Evolutionary conservation across 2,797 vertebrate genomes (phyloP).

Genomic region (Chiloscyllium punctatum): DNA sequence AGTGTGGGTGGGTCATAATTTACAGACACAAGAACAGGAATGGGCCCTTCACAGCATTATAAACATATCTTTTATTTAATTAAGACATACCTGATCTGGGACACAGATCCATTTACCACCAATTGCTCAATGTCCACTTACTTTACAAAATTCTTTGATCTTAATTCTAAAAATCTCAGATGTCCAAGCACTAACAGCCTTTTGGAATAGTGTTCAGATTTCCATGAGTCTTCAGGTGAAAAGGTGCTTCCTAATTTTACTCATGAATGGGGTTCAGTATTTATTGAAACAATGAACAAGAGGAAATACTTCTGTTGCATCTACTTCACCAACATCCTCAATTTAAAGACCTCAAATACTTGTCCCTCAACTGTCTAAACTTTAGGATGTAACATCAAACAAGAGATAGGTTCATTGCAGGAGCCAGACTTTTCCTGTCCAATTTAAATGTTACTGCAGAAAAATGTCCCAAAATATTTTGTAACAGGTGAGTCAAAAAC

Average conservation of each 20-base stretch:
- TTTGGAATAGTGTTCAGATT: background rate
- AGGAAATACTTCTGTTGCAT: too few species aligned
- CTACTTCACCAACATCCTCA: too few species aligned
- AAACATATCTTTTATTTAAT: background rate
- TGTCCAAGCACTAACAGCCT: background rate
- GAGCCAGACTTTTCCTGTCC: too few species aligned
- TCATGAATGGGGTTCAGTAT: background rate
- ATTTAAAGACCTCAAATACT: too few species aligned
- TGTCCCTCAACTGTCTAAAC: background rate
- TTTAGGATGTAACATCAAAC: background rate
- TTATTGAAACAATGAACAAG: too few species aligned
- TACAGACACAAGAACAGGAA: too few species aligned
- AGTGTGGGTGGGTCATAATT: background rate
- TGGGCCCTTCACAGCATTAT: background rate
- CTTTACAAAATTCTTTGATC: background rate
- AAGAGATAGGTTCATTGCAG: background rate
- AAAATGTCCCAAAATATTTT: too few species aligned
- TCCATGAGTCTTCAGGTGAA: background rate
- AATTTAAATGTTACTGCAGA: too few species aligned
- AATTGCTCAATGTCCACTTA: too few species aligned
- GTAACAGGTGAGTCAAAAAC: too few species aligned
- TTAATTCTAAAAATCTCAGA: background rate
- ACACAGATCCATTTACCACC: background rate
- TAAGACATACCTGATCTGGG: too few species aligned
- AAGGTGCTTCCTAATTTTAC: background rate